Evolutionary conservation across 2,797 vertebrate genomes (phyloP).

Genomic region (Spinus olivaceus): DNA sequence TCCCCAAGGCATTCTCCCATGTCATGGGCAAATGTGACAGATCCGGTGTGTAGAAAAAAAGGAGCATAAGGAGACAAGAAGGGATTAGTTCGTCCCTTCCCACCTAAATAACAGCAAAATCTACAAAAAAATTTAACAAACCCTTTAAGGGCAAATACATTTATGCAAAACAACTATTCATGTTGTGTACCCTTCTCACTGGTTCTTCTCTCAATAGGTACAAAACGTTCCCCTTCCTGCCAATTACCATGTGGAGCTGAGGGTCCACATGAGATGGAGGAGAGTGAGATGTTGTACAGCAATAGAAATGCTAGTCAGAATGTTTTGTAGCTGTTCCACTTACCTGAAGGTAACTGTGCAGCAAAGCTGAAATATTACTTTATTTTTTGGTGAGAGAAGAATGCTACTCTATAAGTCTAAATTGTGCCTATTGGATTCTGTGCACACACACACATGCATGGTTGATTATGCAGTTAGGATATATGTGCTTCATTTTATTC

Average conservation of each 20-base stretch:
- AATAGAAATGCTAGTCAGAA: not conserved
- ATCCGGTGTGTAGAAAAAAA: not conserved
- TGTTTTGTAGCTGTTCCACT: not conserved
- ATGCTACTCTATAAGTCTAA: not conserved
- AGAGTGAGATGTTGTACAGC: not conserved
- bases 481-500: not conserved
- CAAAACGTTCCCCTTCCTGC: not conserved
- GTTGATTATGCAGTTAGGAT: not conserved
- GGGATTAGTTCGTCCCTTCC: not conserved
- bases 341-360: not conserved
- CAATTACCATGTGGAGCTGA: not conserved
- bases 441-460: rapidly evolving
- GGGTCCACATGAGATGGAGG: not conserved
- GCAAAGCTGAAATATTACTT: not conserved
- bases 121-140: not conserved
- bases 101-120: not conserved
- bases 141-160: not conserved
- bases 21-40: not conserved
- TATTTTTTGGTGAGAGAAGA: not conserved
- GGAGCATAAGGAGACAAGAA: not conserved
- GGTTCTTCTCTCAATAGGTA: not conserved
- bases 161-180: not conserved
- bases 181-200: rapidly evolving
- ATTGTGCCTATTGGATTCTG: not conserved
- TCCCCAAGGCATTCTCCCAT: not conserved